phyloP scores from a whole-genome alignment of 2,113 vertebrate genomes.

The Thamnophis sirtalis region DNA sequence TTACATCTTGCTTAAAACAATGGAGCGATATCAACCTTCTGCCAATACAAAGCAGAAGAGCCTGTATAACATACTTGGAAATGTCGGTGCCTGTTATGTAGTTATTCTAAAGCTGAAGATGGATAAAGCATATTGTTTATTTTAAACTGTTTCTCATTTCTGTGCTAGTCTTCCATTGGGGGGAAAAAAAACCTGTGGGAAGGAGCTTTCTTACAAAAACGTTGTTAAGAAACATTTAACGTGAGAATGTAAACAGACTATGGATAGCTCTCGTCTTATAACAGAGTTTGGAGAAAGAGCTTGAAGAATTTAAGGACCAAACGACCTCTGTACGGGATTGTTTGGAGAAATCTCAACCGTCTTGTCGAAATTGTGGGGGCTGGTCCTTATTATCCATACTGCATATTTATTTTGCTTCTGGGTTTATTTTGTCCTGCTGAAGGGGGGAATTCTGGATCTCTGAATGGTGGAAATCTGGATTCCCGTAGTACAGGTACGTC shows the following conservation, averaged over 20 bases:
- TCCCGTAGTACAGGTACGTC: not conserved
- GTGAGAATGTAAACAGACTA: too few species aligned
- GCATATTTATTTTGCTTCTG: not conserved
- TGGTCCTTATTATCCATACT: not conserved
- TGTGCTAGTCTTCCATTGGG: too few species aligned
- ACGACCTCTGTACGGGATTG: constrained; percentile 66
- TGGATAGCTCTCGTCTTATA: too few species aligned
- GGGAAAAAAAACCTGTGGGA: too few species aligned
- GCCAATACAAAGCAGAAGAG: constrained; percentile 17
- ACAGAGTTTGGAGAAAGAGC: constrained; percentile 55
- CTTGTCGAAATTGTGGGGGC: not conserved
- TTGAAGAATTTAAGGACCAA: constrained; percentile 66
- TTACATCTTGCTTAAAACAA: constrained; percentile 10
- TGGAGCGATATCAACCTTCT: constrained; percentile 1
- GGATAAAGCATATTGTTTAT: too few species aligned
- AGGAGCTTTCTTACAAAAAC: too few species aligned
- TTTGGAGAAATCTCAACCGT: not conserved
- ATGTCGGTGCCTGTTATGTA: not conserved
- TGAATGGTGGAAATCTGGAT: too few species aligned
- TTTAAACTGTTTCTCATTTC: too few species aligned
- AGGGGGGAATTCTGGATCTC: not conserved
- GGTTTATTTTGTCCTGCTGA: not conserved
- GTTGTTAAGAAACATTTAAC: too few species aligned
- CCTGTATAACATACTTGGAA: constrained; percentile 32
- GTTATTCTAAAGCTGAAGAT: not conserved